Evolutionary conservation across 2,888 invertebrate species (phyloP), one percentile per base, ranked within the genome.

Genomic region (Neoitamus cyanurus): DNA sequence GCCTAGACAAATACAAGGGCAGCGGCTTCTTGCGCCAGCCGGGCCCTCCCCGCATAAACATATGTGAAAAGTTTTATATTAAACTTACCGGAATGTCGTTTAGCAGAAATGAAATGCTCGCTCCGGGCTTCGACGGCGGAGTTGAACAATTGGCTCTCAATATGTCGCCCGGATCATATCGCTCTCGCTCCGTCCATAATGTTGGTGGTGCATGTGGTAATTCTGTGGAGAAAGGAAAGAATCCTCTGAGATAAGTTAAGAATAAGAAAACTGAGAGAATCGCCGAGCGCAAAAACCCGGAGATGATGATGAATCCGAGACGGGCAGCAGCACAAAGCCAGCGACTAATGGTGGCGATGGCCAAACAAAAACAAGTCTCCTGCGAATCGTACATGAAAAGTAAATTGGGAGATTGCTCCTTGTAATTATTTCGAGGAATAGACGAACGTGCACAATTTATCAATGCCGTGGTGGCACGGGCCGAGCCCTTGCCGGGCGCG

Each of bases 71-170:
- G 80, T 80, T 80, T 80, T 30, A 80, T 80, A 80, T 80, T 80
- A 80, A 84, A 92, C 94, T 95, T 91, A 95, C 95, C 92, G 93
- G 93, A 87, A 93, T 92, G 89, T 95, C 94, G 90, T 96, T 95
- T 88, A 96, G 93, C 89, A 93, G 93, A 91, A 95, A 95, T 86
- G 93, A 93, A 86, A 95, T 92, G 85, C 92, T 92, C 80, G 95
- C 94, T 31, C 94, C 93, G 0, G 95, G 96, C 84, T 93, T 93
- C 86, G 95, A 94, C 13, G 94, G 94, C 11, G 94, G 93, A 13
- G 94, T 93, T 11, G 94, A 93, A 90, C 96, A 96, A 92, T 95
- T 96, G 86, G 95, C 95, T 87, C 92, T 92, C 87, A 96, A 92
- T 75, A 93, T 92, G 88, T 95, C 95, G 20, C 95, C 95, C 0